These are phyloP conservation scores for Drosophila prosaltans DNA, from an alignment of 1,140 invertebrate genomes.

Conservation along the genomic window DNA sequence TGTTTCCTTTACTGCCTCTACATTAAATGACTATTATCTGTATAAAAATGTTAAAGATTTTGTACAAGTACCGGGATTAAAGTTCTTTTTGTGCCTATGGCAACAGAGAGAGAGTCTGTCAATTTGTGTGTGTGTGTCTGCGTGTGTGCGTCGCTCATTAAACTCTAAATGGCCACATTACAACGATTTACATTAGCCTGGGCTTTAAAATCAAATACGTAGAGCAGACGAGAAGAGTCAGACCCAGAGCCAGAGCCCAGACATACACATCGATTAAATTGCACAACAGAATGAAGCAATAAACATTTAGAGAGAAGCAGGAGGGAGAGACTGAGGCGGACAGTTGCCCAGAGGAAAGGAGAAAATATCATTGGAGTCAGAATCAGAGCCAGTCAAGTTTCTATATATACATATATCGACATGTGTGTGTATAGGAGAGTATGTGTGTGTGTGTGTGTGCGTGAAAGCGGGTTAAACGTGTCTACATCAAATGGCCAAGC, in stretches of 20 bases:
- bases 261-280: constrained; percentile 75
- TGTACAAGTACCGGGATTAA: background rate
- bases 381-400: constrained; percentile 7
- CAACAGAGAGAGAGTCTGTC: background rate
- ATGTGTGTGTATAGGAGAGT: constrained; percentile 49
- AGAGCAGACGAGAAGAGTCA: background rate
- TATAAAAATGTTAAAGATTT: constrained; percentile 7
- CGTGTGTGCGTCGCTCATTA: constrained; percentile 50
- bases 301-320: constrained; percentile 73
- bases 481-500: constrained; percentile 78
- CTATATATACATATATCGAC: background rate
- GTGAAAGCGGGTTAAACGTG: constrained; percentile 76
- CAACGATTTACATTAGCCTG: constrained; percentile 73
- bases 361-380: constrained; percentile 53
- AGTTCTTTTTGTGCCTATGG: constrained; percentile 4
- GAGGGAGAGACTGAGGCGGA: constrained; percentile 32
- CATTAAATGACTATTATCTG: background rate
- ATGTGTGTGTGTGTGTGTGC: constrained; percentile 56
- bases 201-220: constrained; percentile 66
- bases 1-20: background rate
- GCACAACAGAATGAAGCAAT: constrained; percentile 80
- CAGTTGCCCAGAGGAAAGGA: constrained; percentile 31
- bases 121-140: constrained; percentile 6
- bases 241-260: constrained; percentile 40
- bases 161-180: constrained; percentile 73